A percentile compares a stretch with the other conserved stretches of the same genome.
Conservation (phyloP, 2,888 invertebrate species). For the Diaperis boleti region DNA sequence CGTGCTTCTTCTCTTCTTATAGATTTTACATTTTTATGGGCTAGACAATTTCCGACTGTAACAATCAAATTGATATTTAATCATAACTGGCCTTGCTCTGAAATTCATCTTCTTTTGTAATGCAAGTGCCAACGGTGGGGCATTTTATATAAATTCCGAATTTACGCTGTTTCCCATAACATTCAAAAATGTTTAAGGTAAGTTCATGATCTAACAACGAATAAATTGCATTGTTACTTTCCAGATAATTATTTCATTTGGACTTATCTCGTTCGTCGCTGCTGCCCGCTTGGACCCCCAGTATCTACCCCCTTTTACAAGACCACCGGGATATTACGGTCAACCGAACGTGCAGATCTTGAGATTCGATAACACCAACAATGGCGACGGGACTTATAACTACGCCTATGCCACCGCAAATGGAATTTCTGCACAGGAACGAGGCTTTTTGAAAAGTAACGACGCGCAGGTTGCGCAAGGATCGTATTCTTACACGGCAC, state of each 20-base stretch:
- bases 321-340: slow-evolving; percentile 3
- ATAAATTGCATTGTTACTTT: not conserved
- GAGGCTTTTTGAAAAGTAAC: slow-evolving; percentile 41
- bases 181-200: slow-evolving; percentile 21
- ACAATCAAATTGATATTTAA: slow-evolving; percentile 39
- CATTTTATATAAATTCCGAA: slow-evolving; percentile 41
- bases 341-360: slow-evolving; percentile 9
- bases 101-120: slow-evolving; percentile 45
- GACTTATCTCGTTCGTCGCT: not conserved
- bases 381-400: slow-evolving; percentile 56
- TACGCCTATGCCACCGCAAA: slow-evolving; percentile 46
- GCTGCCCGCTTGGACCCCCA: slow-evolving; percentile 1
- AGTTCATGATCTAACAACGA: not conserved
- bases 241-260: not conserved
- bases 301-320: slow-evolving; percentile 9
- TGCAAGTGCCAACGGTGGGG: slow-evolving; percentile 44
- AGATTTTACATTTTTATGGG: slow-evolving; percentile 12
- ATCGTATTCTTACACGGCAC: slow-evolving; percentile 46
- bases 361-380: slow-evolving; percentile 50
- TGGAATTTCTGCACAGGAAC: slow-evolving; percentile 47
- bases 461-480: slow-evolving; percentile 45
- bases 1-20: not conserved
- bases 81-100: slow-evolving; percentile 46
- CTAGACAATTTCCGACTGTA: slow-evolving; percentile 25
- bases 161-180: slow-evolving; percentile 25